phyloP scores from a whole-genome alignment of 64 coral and sea anemone species.

The Dendronephthya gigantea region DNA sequence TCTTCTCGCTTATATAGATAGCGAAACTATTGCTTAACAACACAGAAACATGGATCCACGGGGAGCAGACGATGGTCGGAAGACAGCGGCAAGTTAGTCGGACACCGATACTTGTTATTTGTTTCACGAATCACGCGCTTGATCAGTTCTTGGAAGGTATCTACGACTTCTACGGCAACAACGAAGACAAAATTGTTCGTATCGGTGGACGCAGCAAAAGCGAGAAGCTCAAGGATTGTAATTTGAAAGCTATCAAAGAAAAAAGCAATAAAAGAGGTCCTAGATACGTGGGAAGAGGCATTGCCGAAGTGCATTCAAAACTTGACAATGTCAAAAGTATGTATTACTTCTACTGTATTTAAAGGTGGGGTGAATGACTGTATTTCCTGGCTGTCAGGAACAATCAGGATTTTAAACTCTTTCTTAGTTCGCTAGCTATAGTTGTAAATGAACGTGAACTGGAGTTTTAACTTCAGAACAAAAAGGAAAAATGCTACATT shows the following conservation, averaged over 20 bases:
- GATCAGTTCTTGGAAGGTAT: slow-evolving; percentile 55
- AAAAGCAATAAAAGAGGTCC: not conserved
- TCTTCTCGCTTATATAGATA: not conserved
- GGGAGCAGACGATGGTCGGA: not conserved
- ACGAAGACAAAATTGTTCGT: slow-evolving; percentile 23
- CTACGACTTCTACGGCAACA: slow-evolving; percentile 26
- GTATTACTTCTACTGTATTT: not conserved
- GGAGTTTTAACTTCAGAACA: no score
- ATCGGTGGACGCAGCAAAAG: slow-evolving; percentile 51
- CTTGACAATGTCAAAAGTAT: not conserved
- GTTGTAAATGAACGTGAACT: no score
- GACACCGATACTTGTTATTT: slow-evolving; percentile 44
- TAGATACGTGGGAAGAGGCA: not conserved
- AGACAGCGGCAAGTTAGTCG: not conserved
- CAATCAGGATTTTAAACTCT: no score
- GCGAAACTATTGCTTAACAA: not conserved
- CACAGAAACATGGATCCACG: not conserved
- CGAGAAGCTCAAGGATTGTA: slow-evolving; percentile 34
- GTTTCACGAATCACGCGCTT: slow-evolving; percentile 48
- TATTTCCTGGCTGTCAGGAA: no score
- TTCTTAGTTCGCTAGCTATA: no score
- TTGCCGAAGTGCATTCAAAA: not conserved
- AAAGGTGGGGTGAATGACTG: no score
- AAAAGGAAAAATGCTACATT: no score
- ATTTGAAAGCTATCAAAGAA: slow-evolving; percentile 14